A percentile compares a stretch with the other conserved stretches of the same genome.
Conservation (phyloP, 2,113 vertebrate genomes). For the Lycocorax pyrrhopterus region DNA sequence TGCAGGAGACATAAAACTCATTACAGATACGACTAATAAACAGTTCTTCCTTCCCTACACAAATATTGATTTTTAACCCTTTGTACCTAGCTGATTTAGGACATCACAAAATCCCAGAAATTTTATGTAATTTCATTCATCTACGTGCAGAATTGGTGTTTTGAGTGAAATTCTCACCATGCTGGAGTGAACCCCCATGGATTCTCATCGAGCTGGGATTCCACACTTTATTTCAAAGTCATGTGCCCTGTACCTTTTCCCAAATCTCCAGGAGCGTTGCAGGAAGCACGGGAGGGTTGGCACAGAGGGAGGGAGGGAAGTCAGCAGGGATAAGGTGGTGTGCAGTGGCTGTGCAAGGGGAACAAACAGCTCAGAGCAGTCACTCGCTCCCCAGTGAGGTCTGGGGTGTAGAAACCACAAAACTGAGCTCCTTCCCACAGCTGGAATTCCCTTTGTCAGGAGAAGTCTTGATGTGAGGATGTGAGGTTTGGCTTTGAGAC, state of each 20-base stretch:
- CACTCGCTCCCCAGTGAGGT: background rate
- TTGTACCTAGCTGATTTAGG: background rate
- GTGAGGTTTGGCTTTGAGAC: background rate
- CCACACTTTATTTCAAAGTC: background rate
- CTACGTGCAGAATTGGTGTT: background rate
- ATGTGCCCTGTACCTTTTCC: background rate
- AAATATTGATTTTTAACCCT: background rate
- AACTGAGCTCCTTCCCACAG: background rate
- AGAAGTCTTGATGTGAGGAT: background rate
- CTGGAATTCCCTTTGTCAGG: background rate
- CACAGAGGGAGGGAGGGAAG: background rate
- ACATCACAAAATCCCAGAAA: background rate
- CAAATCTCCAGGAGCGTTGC: rapidly evolving
- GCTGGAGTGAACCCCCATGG: background rate
- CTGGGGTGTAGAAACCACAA: background rate
- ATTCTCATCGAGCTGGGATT: background rate
- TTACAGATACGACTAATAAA: background rate
- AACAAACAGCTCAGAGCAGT: background rate
- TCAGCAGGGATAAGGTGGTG: background rate
- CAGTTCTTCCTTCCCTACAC: background rate
- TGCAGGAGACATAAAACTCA: background rate
- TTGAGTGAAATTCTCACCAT: background rate
- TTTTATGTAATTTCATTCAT: background rate
- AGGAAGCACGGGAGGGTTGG: background rate
- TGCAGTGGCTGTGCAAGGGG: background rate